These are phyloP conservation scores for Theropithecus gelada DNA, from an alignment of 2,113 vertebrate genomes.

Conservation along the genomic window DNA sequence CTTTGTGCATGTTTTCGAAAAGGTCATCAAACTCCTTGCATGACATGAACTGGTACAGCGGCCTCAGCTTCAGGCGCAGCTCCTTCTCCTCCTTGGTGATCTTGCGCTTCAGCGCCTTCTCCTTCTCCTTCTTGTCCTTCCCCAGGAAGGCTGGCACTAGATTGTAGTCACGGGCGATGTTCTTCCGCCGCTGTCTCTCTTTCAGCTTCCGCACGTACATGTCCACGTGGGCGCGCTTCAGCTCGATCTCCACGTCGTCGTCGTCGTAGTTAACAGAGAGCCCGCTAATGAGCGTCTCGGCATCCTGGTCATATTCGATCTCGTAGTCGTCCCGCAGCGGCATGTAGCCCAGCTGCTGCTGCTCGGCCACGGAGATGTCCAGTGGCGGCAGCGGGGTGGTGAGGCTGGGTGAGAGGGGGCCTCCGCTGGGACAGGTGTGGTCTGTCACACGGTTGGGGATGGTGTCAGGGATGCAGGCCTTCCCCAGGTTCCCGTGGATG, in stretches of 20 bases:
- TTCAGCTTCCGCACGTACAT: constrained; percentile 97
- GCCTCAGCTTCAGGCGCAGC: constrained; percentile 90
- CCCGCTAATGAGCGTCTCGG: constrained; percentile 96
- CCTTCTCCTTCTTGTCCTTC: constrained; percentile 93
- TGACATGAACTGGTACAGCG: constrained; percentile 97
- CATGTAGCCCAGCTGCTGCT: constrained; percentile 99
- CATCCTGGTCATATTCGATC: constrained; percentile 97
- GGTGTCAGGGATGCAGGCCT: constrained; percentile 96
- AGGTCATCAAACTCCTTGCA: constrained; percentile 96
- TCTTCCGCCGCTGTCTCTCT: constrained; percentile 96
- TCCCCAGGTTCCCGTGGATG: constrained; percentile 97
- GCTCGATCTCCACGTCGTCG: constrained; percentile 96
- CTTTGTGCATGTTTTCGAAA: constrained; percentile 97
- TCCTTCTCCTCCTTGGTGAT: constrained; percentile 97
- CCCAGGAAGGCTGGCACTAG: constrained; percentile 95
- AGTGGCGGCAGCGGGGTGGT: constrained; percentile 94
- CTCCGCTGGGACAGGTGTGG: constrained; percentile 96
- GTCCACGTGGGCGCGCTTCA: constrained; percentile 97
- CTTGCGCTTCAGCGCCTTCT: constrained; percentile 91
- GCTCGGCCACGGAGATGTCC: constrained; percentile 93
- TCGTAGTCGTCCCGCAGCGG: constrained; percentile 97
- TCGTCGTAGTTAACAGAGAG: constrained; percentile 98
- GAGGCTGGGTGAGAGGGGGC: constrained; percentile 94
- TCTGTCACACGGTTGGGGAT: constrained; percentile 98
- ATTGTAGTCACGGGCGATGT: constrained; percentile 96